A percentile compares a stretch with the other conserved stretches of the same genome.
These are phyloP conservation scores for Eriosoma lanigerum DNA, from an alignment of 1,140 invertebrate species.

Conservation along the genomic window DNA sequence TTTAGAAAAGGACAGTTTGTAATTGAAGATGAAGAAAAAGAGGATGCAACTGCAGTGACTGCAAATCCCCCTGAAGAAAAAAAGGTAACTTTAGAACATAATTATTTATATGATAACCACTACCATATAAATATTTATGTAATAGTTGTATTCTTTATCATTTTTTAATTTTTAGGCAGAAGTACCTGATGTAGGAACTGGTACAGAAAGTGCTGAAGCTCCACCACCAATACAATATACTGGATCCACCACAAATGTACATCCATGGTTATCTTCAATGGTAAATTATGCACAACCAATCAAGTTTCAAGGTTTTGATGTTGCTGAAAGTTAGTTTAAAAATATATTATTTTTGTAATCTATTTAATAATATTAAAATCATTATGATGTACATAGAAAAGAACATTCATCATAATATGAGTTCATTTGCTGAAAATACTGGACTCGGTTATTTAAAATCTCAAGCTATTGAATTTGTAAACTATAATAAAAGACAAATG, in stretches of 20 bases:
- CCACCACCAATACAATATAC: slow-evolving; percentile 80
- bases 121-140: not conserved
- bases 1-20: slow-evolving; percentile 86
- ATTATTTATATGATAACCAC: not conserved
- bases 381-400: slow-evolving; percentile 67
- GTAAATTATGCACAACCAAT: slow-evolving; percentile 99
- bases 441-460: slow-evolving; percentile 94
- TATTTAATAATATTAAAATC: not conserved
- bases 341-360: slow-evolving; percentile 25
- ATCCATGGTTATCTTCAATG: slow-evolving; percentile 97
- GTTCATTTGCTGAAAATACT: slow-evolving; percentile 95
- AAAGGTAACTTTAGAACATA: slow-evolving; percentile 60
- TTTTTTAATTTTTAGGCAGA: slow-evolving; percentile 21
- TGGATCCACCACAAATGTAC: slow-evolving; percentile 97
- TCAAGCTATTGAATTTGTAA: slow-evolving; percentile 96
- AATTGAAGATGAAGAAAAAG: slow-evolving; percentile 85
- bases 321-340: slow-evolving; percentile 81
- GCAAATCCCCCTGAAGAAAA: slow-evolving; percentile 63
- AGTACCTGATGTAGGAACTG: slow-evolving; percentile 50
- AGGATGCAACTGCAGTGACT: slow-evolving; percentile 76
- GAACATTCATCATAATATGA: slow-evolving; percentile 97
- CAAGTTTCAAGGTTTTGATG: slow-evolving; percentile 97
- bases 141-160: slow-evolving; percentile 5
- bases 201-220: slow-evolving; percentile 57
- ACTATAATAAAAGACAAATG: slow-evolving; percentile 99